Evolutionary conservation across 1,140 invertebrate species (phyloP).

Genomic region (Mamestra configurata): DNA sequence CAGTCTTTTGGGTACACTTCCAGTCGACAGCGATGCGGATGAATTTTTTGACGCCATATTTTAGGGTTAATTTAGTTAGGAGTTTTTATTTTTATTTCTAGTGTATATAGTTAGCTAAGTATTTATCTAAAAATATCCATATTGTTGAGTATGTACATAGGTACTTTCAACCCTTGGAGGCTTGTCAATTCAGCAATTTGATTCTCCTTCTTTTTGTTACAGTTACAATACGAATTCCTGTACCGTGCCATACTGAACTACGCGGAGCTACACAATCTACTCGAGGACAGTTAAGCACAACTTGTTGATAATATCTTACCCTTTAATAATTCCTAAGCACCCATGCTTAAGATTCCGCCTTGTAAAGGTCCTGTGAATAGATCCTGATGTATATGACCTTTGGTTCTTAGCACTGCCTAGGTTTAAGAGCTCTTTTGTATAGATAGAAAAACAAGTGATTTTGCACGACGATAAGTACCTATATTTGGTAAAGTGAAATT

Average conservation of each 20-base stretch:
- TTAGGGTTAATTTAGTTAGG: no score
- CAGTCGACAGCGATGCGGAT: no score
- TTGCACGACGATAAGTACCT: neutral
- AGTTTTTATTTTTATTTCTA: no score
- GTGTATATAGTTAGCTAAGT: no score
- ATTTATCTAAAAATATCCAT: no score
- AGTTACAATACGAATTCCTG: constrained; percentile 97
- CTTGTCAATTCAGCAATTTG: no score
- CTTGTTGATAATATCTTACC: neutral
- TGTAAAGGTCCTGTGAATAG: constrained; percentile 44
- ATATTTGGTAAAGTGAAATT: neutral
- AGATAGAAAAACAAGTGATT: neutral
- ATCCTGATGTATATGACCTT: constrained; percentile 7
- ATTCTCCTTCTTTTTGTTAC: constrained; percentile 68
- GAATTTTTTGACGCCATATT: no score
- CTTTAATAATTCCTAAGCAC: neutral
- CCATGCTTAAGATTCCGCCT: constrained; percentile 17
- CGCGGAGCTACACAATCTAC: constrained; percentile 93
- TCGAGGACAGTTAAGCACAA: constrained; percentile 85
- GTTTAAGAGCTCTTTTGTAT: constrained; percentile 23
- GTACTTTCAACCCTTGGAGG: no score
- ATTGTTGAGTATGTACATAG: no score
- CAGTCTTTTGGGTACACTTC: no score
- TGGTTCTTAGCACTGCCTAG: constrained; percentile 1
- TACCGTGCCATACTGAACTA: constrained; percentile 97